Base-by-base conservation (phyloP, 1,140 invertebrate species). In the Tenebrio molitor region DNA sequence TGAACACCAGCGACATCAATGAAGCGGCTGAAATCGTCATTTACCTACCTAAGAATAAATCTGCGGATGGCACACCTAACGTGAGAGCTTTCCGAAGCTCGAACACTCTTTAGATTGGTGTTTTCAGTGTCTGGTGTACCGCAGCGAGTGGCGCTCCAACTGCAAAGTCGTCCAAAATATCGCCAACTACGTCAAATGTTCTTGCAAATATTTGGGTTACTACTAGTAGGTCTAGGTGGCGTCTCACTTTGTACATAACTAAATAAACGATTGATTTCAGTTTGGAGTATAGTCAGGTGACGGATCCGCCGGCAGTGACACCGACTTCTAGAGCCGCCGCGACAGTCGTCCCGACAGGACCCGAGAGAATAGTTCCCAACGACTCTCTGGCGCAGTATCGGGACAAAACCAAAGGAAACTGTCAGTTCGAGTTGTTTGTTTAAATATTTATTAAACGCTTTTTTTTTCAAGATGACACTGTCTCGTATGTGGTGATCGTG, bases 201-300 rank as follows among this genome's bases (percentile, higher is more conserved):
- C 19, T n/a, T 71, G 69, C n/a, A 46, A 44, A 19, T 33, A 63
- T 23, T 46, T 71, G 69, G 69, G 69, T 16, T 71, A 71, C 19
- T 71, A 42, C 21, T 50, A 46, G 67, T 34, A 65, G 64, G 64
- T 42, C n/a, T 12, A 2, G 25, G 33, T 15, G n/a, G n/a, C n/a
- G n/a, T n/a, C n/a, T 70, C 36, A 12, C 12, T 23, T 34, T 2
- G n/a, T 17, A 14, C 12, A 15, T 17, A 8, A 17, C 1, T 7
- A 46, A 69, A 50, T 69, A 1, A 7, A 10, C 1, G 15, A 8
- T 41, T 44, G 14, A 42, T 19, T 12, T 33, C 42, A 21, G 67
- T 19, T 39, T 21, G 16, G 46, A 53, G 33, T 21, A 34, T 16
- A 34, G 39, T 19, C 46, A 5, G 34, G 33, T 21, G 8, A 53